phyloP scores from a whole-genome alignment of 2,888 invertebrate genomes.

The Lacanobia oleracea region DNA sequence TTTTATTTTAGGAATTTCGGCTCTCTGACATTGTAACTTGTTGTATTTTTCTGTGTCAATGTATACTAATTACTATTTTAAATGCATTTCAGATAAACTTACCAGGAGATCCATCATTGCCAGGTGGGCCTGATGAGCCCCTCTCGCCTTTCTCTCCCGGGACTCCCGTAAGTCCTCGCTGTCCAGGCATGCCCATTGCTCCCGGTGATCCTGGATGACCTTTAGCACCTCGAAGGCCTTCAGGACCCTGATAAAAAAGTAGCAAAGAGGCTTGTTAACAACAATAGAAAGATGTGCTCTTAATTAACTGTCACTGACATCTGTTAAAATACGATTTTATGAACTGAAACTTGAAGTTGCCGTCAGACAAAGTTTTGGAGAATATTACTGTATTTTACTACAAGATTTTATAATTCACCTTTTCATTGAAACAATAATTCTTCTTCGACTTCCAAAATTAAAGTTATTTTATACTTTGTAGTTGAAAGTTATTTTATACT shows the following conservation, averaged over 20 bases:
- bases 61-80: too few species aligned
- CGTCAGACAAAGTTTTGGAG: neutral
- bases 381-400: too few species aligned
- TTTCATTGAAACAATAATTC: neutral
- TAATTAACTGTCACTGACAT: neutral
- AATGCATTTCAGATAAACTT: too few species aligned
- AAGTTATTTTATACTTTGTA: too few species aligned
- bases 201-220: slow-evolving; percentile 94
- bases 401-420: neutral
- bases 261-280: neutral
- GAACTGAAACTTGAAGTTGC: too few species aligned
- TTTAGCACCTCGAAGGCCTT: slow-evolving; percentile 93
- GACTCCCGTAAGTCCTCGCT: slow-evolving; percentile 92
- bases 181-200: slow-evolving; percentile 93
- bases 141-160: slow-evolving; percentile 95
- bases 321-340: too few species aligned
- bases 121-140: slow-evolving; percentile 92
- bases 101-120: slow-evolving; percentile 95
- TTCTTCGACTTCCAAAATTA: too few species aligned
- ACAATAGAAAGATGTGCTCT: neutral
- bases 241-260: slow-evolving; percentile 89
- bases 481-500: too few species aligned
- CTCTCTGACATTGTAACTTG: too few species aligned
- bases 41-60: too few species aligned
- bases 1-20: too few species aligned